A percentile compares a stretch with the other conserved stretches of the same genome.
phyloP scores from a whole-genome alignment of 2,113 vertebrate species.

The Oceanodroma tethys region DNA sequence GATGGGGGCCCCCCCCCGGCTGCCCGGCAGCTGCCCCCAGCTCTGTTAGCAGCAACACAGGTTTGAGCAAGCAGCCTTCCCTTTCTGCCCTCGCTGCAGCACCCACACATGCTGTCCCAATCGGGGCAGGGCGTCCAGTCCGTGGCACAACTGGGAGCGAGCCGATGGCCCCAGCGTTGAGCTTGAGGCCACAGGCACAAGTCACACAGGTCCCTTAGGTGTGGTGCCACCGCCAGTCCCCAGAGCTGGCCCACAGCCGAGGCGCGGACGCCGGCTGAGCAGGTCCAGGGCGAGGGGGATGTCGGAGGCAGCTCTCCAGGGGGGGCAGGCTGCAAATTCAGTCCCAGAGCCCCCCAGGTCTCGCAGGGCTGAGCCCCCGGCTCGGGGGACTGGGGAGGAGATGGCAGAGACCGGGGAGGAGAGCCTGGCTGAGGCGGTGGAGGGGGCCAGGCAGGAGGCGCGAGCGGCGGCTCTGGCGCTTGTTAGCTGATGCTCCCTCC shows the following conservation, averaged over 20 bases:
- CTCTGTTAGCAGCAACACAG: conserved; percentile 18
- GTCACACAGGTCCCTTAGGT: background rate
- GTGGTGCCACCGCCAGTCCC: background rate
- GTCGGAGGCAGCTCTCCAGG: background rate
- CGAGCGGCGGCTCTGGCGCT: background rate
- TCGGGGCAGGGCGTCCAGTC: background rate
- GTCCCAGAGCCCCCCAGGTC: background rate
- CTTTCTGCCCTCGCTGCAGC: background rate
- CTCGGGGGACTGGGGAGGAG: background rate
- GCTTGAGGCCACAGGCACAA: background rate
- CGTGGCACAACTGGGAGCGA: background rate
- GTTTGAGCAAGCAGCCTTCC: conserved; percentile 24
- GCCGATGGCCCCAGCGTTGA: background rate
- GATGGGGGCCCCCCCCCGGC: background rate
- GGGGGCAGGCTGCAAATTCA: background rate
- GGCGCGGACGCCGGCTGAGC: background rate
- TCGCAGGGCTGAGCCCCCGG: fast-evolving
- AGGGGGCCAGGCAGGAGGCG: background rate
- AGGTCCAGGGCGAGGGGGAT: background rate
- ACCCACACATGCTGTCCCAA: background rate
- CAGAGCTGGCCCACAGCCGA: background rate
- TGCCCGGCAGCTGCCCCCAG: background rate
- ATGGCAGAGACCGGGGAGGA: background rate
- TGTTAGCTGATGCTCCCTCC: conserved; percentile 92
- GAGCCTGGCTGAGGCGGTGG: background rate